Evolutionary conservation across 2,797 vertebrate genomes (phyloP), one percentile per base, ranked within the genome.

Genomic region (Enoplosus armatus): DNA sequence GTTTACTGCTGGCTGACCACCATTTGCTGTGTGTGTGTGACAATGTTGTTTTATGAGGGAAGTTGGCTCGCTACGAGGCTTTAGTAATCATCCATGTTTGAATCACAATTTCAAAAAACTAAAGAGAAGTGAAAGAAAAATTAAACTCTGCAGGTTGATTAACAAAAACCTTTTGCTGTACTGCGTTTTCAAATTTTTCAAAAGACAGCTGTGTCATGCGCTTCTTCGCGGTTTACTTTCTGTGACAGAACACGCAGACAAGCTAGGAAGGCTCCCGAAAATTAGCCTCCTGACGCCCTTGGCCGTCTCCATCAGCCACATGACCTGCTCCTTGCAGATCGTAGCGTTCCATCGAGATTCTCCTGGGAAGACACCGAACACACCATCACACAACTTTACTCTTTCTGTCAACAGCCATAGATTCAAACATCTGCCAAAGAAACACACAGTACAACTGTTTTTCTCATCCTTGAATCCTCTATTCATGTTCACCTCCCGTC

Each of bases 401-500:
- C 29, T 35, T 33, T 67, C 29, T 29, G 47, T 39, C 22, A 35
- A 15, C 29, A 55, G 12, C 5, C 15, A 41, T 7, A 43, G 24
- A 61, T 39, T 39, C 10, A 37, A 48, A 59, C 7, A 59, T 56
- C 2, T 11, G 26, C 26, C 37, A 35, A 10, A 69, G 16, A 69
- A 26, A 33, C 24, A 29, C n/a, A 48, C 1, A 43, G 29, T 2
- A 18, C 6, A 10, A 27, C 29, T 16, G 8, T 41, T 22, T 41
- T 8, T 22, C 1, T 24, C 14, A 51, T 69, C n/a, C n/a, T 26
- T 24, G 5, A 41, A 50, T n/a, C 12, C 31, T 54, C 11, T 29
- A 56, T 69, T 73, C 45, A 77, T 63, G 22, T 72, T 18, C 53
- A 29, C 37, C 43, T 69, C 18, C 29, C 10, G 1, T 54, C 33